Base-by-base conservation (phyloP, 2,888 invertebrate genomes). In the Oxyteleia sp. region DNA sequence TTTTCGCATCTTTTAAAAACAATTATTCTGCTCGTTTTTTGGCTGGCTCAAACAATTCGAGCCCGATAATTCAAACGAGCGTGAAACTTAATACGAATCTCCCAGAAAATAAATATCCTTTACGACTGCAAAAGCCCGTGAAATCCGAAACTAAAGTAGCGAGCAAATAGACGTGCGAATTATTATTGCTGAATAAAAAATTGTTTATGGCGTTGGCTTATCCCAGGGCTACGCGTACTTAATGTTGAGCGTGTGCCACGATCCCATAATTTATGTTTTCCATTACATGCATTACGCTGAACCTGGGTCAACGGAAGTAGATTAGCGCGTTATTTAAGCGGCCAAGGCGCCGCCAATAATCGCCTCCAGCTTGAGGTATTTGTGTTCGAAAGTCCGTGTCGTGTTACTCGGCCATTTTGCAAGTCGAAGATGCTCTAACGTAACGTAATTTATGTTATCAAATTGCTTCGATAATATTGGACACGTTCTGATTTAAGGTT, bases 261-360 rank as follows among this genome's bases (percentile, higher is more conserved):
- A 61, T 53, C 23, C 32, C 35, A 20, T 53, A 53, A 74, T 74
- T 74, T 63, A 74, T 74, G 74, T 26, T 49, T 26, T 29, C 45
- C 63, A 64, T 75, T 75, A 75, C 47, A 20, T 8, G 55, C 15
- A 10, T 51, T 41, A 64, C 47, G n/a, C 47, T 13, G 75, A 75
- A 45, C 57, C 38, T 23, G 18, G 57, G 32, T 55, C 64, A 63
- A 43, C 72, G 72, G 72, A 74, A 74, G 63, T 63, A 51, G 51
- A 74, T 64, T 75, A 66, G 20, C 29, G 75, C 66, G 57, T 47
- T 75, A 57, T 66, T 75, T 75, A 75, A 75, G 49, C 66, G 57
- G 47, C 47, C 43, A 32, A 57, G 49, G 66, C 57, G 75, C 35
- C 57, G 38, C 38, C 49, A 41, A 64, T 66, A 75, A 66, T 49